Percentiles rank a stretch among this genome's conserved stretches.
Evolutionary conservation across 2,888 invertebrate species (phyloP).

Genomic region (Lampropteryx suffumata): DNA sequence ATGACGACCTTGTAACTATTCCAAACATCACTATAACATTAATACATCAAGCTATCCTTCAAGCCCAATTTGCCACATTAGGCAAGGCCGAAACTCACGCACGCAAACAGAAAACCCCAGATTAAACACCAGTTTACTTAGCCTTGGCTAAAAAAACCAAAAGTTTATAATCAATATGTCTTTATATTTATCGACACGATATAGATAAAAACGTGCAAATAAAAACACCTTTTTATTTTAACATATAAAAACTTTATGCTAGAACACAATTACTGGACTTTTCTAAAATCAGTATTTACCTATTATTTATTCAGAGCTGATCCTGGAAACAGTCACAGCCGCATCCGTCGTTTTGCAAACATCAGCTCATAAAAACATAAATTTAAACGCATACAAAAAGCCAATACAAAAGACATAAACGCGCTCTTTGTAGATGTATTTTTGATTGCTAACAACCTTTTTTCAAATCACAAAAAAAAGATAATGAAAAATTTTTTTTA

Average conservation of each 20-base stretch:
- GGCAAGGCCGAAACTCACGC: constrained; percentile 65
- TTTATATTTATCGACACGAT: constrained; percentile 15
- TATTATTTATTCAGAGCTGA: too few relatives aligned
- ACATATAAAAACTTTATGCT: too few relatives aligned
- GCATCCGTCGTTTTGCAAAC: too few relatives aligned
- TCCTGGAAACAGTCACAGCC: too few relatives aligned
- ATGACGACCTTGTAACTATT: constrained; percentile 36
- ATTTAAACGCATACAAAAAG: background rate
- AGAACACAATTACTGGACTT: too few relatives aligned
- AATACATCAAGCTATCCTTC: constrained; percentile 50
- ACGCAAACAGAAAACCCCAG: constrained; percentile 48
- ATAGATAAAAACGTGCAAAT: too few relatives aligned
- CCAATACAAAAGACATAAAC: constrained; percentile 8
- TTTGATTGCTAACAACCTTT: too few relatives aligned
- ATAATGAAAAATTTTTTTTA: too few relatives aligned
- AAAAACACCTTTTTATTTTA: too few relatives aligned
- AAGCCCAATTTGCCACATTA: constrained; percentile 69
- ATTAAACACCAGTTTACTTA: constrained; percentile 20
- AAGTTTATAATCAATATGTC: constrained; percentile 41
- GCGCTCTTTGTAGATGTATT: background rate
- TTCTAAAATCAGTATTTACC: too few relatives aligned
- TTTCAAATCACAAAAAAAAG: too few relatives aligned
- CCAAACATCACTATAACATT: constrained; percentile 38
- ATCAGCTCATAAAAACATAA: too few relatives aligned
- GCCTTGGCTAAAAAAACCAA: constrained; percentile 52